Evolutionary conservation across 2,888 invertebrate genomes (phyloP), one percentile per base, ranked within the genome.

Genomic region (Dryobotodes eremita): DNA sequence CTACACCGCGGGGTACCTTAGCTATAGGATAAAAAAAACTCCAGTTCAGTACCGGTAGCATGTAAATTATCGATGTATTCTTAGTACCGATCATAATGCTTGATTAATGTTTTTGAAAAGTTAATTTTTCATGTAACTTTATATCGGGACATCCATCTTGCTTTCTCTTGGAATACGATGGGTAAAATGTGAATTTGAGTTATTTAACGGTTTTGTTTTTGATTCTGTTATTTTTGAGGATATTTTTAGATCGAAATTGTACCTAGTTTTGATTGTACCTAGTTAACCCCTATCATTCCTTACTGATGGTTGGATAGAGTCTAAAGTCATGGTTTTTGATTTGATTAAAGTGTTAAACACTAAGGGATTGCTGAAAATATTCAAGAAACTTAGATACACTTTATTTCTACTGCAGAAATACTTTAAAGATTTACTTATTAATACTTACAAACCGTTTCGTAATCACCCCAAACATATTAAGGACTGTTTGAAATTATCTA

Each of bases 11-110:
- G 95, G 95, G 82, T 82, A 84, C 81, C 77, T 77, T 26, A 42
- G 65, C 71, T 87, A 89, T 81, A 90, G 89, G 88, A 89, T 81
- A 89, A 88, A 90, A 84, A 87, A 89, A 87, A 86, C 80, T 55
- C 69, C 42, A 78, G 88, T 85, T 86, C 90, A 92, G 91, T 89
- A 92, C 93, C 95, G 90, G 95, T 95, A 95, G 95, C 94, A 73
- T 90, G 89, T 92, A 91, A 93, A 91, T 93, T 92, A 91, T 84
- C 75, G 80, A 70, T 85, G 85, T 82, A 82, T 91, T 92, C 92
- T 90, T 84, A 89, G 92, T 91, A 92, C 73, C 80, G 55, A 82
- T 86, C 84, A 80, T 83, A 83, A 88, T 77, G 73, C 68, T 75
- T 88, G 88, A 89, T 90, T 86, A 85, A 90, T 89, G 87, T 71